These are phyloP conservation scores for Euplexia lucipara DNA, from an alignment of 2,888 invertebrate species.

Conservation along the genomic window DNA sequence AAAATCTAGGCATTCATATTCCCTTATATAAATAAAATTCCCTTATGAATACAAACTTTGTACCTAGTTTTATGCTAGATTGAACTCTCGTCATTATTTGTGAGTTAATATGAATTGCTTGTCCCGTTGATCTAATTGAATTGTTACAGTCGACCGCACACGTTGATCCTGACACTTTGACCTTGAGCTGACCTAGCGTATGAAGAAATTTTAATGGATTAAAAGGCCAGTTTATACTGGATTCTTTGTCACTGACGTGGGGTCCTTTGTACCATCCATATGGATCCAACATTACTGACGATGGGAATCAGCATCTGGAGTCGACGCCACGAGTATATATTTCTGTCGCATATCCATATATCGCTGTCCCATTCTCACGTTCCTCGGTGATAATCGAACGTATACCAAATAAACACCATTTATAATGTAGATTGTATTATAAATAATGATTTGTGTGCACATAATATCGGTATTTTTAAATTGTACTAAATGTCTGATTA, in stretches of 20 bases:
- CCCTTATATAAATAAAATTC: no score
- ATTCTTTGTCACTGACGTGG: no score
- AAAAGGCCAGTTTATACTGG: no score
- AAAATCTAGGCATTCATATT: slow-evolving; percentile 8
- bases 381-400: slow-evolving; percentile 26
- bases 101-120: slow-evolving; percentile 10
- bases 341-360: slow-evolving; percentile 4
- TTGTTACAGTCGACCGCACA: no score
- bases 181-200: no score
- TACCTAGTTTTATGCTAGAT: background rate
- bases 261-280: background rate
- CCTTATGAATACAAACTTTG: background rate
- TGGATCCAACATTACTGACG: background rate
- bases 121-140: slow-evolving; percentile 7
- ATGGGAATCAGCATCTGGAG: slow-evolving; percentile 7
- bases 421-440: slow-evolving; percentile 36
- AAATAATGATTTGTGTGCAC: slow-evolving; percentile 60
- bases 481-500: slow-evolving; percentile 64
- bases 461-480: slow-evolving; percentile 53
- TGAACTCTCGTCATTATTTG: background rate
- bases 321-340: slow-evolving; percentile 10
- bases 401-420: slow-evolving; percentile 52
- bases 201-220: no score
- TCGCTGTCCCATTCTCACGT: slow-evolving; percentile 33
- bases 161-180: no score